Percentiles rank a stretch among this genome's conserved stretches.
Conservation (phyloP, 2,797 vertebrate genomes). For the Enteromius anoplus region DNA sequence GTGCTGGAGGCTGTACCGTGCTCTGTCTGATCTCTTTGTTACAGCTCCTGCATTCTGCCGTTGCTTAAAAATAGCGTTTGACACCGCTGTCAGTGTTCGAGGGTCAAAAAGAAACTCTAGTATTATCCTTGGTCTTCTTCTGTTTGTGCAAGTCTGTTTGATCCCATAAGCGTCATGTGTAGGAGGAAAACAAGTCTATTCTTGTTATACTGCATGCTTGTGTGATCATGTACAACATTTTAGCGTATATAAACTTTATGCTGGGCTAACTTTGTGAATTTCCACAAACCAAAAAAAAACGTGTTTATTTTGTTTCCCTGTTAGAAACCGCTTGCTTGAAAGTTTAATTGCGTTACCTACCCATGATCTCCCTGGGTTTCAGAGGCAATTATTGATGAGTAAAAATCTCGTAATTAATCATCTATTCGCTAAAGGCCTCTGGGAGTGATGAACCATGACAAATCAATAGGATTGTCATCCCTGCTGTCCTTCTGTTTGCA, state of each 20-base stretch:
- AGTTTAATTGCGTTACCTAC: not conserved
- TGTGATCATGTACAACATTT: not conserved
- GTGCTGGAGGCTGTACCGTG: not conserved
- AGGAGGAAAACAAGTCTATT: constrained; percentile 39
- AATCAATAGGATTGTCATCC: constrained; percentile 47
- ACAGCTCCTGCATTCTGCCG: constrained; percentile 24
- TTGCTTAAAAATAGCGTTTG: constrained; percentile 20
- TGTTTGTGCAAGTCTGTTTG: constrained; percentile 15
- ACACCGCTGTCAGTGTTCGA: constrained; percentile 12
- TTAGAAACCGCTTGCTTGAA: not conserved
- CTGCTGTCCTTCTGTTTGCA: constrained; percentile 16
- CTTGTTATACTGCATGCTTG: not conserved
- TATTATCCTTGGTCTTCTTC: constrained; percentile 8
- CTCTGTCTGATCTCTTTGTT: constrained; percentile 20
- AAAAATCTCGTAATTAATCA: constrained; percentile 47
- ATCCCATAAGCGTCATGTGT: constrained; percentile 29
- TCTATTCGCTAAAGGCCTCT: constrained; percentile 49
- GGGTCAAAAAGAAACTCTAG: constrained; percentile 7
- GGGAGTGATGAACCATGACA: constrained; percentile 39
- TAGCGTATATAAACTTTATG: constrained; percentile 3
- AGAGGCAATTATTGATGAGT: constrained; percentile 45
- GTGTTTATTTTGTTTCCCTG: not conserved
- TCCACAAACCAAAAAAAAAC: not conserved
- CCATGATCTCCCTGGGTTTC: constrained; percentile 5
- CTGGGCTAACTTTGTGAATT: not conserved